Percentiles rank a stretch among this genome's conserved stretches.
Evolutionary conservation across 2,888 invertebrate genomes (phyloP).

Genomic region (Diachrysia chrysitis): DNA sequence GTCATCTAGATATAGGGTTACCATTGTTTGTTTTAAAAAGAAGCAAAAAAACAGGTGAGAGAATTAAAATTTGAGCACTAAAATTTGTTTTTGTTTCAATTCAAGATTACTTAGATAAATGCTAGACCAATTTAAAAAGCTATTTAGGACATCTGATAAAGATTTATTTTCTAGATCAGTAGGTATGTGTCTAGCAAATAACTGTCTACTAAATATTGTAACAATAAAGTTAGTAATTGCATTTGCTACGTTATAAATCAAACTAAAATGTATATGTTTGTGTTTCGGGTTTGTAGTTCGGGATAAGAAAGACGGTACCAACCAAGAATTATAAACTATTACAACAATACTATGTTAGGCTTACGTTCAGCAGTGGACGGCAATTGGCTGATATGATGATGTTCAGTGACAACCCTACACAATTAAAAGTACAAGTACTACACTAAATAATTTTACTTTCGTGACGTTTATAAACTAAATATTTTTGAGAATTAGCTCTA

Average conservation of each 20-base stretch:
- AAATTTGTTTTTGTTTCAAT: not conserved
- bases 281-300: too few species aligned
- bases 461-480: slow-evolving; percentile 4
- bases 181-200: not conserved
- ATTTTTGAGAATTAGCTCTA: not conserved
- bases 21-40: slow-evolving; percentile 3
- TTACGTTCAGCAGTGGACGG: too few species aligned
- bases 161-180: not conserved
- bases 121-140: not conserved
- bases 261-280: too few species aligned
- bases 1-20: slow-evolving; percentile 32
- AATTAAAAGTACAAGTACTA: slow-evolving; percentile 1
- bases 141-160: not conserved
- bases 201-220: not conserved
- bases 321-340: too few species aligned
- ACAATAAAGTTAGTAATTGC: too few species aligned
- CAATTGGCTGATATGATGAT: too few species aligned
- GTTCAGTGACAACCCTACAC: slow-evolving; percentile 19
- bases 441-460: slow-evolving; percentile 22
- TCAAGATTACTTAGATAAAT: not conserved
- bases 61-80: not conserved
- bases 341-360: too few species aligned
- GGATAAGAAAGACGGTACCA: too few species aligned
- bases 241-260: too few species aligned
- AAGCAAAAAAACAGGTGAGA: not conserved